Percentiles rank a stretch among this genome's conserved stretches.
Evolutionary conservation across 2,888 invertebrate species (phyloP).

Genomic region (Macrostomum cliftonense): DNA sequence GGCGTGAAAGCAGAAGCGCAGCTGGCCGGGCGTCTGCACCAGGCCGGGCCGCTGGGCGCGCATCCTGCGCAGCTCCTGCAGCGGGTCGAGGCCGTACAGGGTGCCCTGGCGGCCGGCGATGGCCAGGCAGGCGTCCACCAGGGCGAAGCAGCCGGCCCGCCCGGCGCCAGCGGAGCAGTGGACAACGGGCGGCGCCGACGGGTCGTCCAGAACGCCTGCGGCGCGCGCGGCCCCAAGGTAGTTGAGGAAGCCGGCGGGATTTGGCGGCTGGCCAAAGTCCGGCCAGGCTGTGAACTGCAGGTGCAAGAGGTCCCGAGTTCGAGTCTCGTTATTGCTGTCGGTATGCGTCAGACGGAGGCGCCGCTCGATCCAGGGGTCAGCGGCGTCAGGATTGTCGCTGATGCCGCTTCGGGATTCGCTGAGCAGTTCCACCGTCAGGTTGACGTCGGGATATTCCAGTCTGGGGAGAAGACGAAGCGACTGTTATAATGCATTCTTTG

Average conservation of each 20-base stretch:
- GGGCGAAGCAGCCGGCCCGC: constrained; percentile 21
- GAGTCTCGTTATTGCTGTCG: too few species aligned
- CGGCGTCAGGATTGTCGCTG: too few species aligned
- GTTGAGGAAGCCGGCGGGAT: constrained; percentile 60
- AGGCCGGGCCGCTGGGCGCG: constrained; percentile 82
- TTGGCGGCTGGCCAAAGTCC: constrained; percentile 79
- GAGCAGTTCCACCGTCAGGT: too few species aligned
- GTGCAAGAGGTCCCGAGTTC: constrained; percentile 55
- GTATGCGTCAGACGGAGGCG: too few species aligned
- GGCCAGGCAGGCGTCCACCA: too few species aligned
- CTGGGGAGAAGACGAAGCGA: too few species aligned
- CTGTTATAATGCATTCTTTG: too few species aligned
- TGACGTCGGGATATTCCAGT: too few species aligned
- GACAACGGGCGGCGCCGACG: constrained; percentile 49
- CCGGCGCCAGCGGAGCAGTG: constrained; percentile 42
- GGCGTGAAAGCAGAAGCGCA: constrained; percentile 85
- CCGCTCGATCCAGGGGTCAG: too few species aligned
- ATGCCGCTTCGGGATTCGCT: too few species aligned
- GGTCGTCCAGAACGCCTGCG: too few species aligned
- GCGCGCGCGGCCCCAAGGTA: constrained; percentile 44
- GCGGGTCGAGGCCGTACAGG: constrained; percentile 34
- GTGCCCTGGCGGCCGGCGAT: constrained; percentile 26
- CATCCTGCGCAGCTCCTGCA: constrained; percentile 51
- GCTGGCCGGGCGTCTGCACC: constrained; percentile 97
- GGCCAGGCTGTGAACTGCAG: constrained; percentile 81